phyloP scores from a whole-genome alignment of 2,888 invertebrate species.

The Plebejus argus region DNA sequence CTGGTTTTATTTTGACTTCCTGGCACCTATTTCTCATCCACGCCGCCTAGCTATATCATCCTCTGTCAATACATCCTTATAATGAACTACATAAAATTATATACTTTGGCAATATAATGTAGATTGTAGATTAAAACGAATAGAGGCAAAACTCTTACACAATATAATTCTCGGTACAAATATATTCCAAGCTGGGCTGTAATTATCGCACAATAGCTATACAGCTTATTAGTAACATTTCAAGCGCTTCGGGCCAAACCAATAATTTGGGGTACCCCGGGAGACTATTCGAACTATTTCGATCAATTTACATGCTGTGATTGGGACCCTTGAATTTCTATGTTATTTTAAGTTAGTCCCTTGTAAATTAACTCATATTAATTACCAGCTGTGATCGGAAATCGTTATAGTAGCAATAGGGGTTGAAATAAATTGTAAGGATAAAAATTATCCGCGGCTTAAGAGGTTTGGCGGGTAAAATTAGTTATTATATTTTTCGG shows the following conservation, averaged over 20 bases:
- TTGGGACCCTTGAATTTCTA: slow-evolving; percentile 49
- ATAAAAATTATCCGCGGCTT: background rate
- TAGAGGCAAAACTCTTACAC: background rate
- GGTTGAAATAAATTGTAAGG: background rate
- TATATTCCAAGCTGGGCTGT: slow-evolving; percentile 29
- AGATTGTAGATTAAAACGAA: background rate
- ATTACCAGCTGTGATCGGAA: slow-evolving; percentile 24
- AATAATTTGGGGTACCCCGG: slow-evolving; percentile 70
- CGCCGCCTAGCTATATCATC: no score
- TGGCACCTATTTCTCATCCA: no score
- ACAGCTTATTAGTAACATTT: slow-evolving; percentile 73
- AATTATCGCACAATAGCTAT: slow-evolving; percentile 60
- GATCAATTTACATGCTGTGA: slow-evolving; percentile 64
- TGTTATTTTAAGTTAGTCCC: slow-evolving; percentile 29
- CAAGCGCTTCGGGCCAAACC: slow-evolving; percentile 71
- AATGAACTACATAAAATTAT: background rate
- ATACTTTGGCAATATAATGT: background rate
- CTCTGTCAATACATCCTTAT: no score
- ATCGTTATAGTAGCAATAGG: slow-evolving; percentile 10
- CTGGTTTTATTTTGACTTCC: no score
- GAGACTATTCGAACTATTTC: slow-evolving; percentile 53
- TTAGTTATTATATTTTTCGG: no score
- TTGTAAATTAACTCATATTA: slow-evolving; percentile 22
- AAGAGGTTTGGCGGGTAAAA: no score
- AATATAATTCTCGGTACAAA: background rate